Conservation (phyloP, 2,797 vertebrate species). For the Sphenopsis melanotis region DNA sequence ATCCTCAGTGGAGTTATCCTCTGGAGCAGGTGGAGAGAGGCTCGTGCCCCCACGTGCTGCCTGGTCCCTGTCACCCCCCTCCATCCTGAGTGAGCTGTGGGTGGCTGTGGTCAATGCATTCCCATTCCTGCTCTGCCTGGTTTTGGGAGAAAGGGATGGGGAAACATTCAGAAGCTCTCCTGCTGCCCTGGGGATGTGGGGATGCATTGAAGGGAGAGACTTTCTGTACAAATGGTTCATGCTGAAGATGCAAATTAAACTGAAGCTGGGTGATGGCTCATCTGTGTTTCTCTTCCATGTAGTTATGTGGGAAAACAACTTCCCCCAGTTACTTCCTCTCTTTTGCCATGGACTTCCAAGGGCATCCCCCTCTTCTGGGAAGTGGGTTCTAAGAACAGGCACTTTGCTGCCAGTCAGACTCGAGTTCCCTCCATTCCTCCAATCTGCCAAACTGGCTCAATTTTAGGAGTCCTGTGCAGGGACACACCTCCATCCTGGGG, state of each 20-base stretch:
- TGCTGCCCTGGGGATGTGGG: neutral
- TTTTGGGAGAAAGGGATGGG: neutral
- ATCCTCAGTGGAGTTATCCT: neutral
- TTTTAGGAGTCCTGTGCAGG: neutral
- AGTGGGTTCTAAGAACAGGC: neutral
- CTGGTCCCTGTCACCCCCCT: fast-evolving
- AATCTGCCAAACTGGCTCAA: fast-evolving
- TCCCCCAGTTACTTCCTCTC: neutral
- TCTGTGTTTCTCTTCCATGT: neutral
- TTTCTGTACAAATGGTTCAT: neutral
- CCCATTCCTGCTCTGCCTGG: neutral
- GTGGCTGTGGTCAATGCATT: neutral
- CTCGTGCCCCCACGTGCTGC: fast-evolving
- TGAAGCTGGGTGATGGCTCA: neutral
- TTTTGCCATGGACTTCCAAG: neutral
- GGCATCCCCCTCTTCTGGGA: neutral
- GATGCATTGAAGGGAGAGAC: neutral
- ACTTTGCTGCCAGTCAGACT: neutral
- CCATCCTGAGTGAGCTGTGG: neutral
- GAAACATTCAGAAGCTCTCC: neutral
- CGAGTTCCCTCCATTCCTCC: fast-evolving
- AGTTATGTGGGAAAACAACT: neutral
- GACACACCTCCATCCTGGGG: neutral
- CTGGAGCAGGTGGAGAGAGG: neutral
- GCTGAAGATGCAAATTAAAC: neutral